Evolutionary conservation across 2,888 invertebrate species (phyloP).

Genomic region (Thysanoteuthis rhombus): DNA sequence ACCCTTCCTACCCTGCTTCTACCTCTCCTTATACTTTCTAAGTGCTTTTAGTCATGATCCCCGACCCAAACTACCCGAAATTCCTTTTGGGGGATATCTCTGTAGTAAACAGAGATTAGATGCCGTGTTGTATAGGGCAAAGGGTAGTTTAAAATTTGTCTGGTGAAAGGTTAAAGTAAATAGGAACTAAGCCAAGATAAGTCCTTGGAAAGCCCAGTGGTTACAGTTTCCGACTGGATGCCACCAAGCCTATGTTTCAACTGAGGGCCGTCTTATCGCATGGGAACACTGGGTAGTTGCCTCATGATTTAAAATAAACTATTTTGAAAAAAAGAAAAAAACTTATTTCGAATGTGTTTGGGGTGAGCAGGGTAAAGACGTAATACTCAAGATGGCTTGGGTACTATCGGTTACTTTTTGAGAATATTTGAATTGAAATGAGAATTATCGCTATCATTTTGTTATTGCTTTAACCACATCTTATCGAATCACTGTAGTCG

Average conservation of each 20-base stretch:
- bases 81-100: neutral
- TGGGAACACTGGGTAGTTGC: too few relatives aligned
- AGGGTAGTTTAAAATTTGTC: neutral
- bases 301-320: too few relatives aligned
- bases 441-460: too few relatives aligned
- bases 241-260: neutral
- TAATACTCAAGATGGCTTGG: too few relatives aligned
- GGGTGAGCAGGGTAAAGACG: too few relatives aligned
- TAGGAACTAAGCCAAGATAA: neutral
- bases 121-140: neutral
- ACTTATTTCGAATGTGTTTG: too few relatives aligned
- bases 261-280: too few relatives aligned
- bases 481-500: too few relatives aligned
- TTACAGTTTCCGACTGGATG: neutral
- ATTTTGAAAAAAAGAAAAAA: too few relatives aligned
- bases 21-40: neutral
- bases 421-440: too few relatives aligned
- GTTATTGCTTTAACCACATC: too few relatives aligned
- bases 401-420: too few relatives aligned
- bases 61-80: neutral
- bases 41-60: neutral
- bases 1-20: neutral
- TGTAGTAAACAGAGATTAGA: neutral
- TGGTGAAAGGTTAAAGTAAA: neutral
- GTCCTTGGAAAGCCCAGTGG: neutral